phyloP scores from a whole-genome alignment of 2,797 vertebrate species.

The Brotula barbata region DNA sequence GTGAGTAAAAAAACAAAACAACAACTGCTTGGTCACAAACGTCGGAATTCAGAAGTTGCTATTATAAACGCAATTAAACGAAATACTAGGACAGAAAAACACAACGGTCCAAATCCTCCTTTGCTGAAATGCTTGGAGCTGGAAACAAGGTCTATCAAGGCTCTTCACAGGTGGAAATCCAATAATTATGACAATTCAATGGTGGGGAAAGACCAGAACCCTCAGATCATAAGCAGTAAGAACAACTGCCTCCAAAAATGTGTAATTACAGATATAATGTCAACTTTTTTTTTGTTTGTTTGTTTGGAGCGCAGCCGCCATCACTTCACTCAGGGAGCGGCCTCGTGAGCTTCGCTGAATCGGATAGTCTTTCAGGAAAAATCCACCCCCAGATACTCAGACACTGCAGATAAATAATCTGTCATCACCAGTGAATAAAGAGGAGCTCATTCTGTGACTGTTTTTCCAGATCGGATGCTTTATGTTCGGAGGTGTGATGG shows the following conservation, averaged over 20 bases:
- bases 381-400: slow-evolving; percentile 34
- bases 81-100: slow-evolving; percentile 9
- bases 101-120: slow-evolving; percentile 18
- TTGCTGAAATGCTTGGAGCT: slow-evolving; percentile 27
- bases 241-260: slow-evolving; percentile 21
- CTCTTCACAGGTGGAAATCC: slow-evolving; percentile 11
- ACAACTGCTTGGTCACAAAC: slow-evolving; percentile 51
- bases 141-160: too few species aligned
- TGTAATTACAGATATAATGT: slow-evolving; percentile 9
- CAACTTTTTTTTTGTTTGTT: slow-evolving; percentile 18
- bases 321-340: slow-evolving; percentile 66
- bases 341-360: slow-evolving; percentile 6
- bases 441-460: neutral
- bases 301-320: slow-evolving; percentile 48
- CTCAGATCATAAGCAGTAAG: slow-evolving; percentile 67
- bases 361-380: slow-evolving; percentile 3
- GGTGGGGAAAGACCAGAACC: slow-evolving; percentile 39
- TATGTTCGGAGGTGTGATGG: too few species aligned
- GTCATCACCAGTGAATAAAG: neutral
- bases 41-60: slow-evolving; percentile 51
- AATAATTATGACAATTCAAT: slow-evolving; percentile 14
- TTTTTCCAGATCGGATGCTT: too few species aligned
- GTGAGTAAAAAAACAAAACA: slow-evolving; percentile 12
- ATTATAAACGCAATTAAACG: slow-evolving; percentile 47
- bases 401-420: neutral